Percentiles rank a stretch among this genome's conserved stretches.
Conservation (phyloP, 1,140 invertebrate species). For the Diploscapter pachys region DNA sequence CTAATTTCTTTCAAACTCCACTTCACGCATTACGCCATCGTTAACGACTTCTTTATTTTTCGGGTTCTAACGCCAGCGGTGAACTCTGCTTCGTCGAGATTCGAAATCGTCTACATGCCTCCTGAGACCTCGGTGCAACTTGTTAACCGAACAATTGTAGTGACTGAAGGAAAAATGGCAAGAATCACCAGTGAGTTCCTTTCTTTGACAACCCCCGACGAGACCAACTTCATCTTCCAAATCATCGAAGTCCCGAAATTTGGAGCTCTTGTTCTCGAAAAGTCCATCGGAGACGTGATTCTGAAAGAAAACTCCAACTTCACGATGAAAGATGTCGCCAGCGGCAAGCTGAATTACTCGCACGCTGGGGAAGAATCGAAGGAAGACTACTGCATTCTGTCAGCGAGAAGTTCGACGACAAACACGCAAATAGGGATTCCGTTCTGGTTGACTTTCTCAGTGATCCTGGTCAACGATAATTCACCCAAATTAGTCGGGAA, state of each 20-base stretch:
- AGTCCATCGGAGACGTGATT: conserved; percentile 14
- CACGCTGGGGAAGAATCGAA: conserved; percentile 49
- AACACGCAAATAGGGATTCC: conserved; percentile 38
- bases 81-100: conserved; percentile 40
- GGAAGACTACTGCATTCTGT: conserved; percentile 25
- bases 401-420: conserved; percentile 4
- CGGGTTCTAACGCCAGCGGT: conserved; percentile 51
- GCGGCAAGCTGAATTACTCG: conserved; percentile 43
- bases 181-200: conserved; percentile 53
- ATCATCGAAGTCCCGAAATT: conserved; percentile 39
- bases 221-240: conserved; percentile 50
- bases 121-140: conserved; percentile 49
- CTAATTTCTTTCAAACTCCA: conserved; percentile 52
- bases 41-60: conserved; percentile 57
- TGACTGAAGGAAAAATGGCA: conserved; percentile 44
- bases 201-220: conserved; percentile 52
- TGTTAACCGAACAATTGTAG: conserved; percentile 53
- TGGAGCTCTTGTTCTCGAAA: conserved; percentile 6
- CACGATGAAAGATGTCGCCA: conserved; percentile 48
- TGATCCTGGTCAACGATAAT: conserved; percentile 51
- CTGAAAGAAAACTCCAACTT: conserved; percentile 45
- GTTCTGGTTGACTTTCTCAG: conserved; percentile 48
- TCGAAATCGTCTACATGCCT: conserved; percentile 50
- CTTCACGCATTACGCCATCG: conserved; percentile 53
- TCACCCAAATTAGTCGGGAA: conserved; percentile 36